Base-by-base conservation (phyloP, 1,140 invertebrate species). In the Drosophila virilis region DNA sequence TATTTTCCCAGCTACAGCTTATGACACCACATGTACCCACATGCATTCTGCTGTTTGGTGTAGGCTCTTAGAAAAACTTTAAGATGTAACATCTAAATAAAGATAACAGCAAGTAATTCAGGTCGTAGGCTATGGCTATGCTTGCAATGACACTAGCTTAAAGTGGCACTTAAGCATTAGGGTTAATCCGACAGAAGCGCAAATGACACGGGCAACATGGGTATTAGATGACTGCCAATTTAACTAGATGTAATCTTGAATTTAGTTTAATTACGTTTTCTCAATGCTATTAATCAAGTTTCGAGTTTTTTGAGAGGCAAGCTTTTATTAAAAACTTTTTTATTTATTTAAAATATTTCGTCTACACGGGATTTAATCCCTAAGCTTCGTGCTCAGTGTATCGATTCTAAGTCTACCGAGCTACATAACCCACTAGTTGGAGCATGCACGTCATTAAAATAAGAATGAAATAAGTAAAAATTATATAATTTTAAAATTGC, bases 1-100 rank as follows among this genome's bases (percentile, higher is more conserved):
- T 51, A 35, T 59, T 60, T 79, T 64, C n/a, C 22, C 64, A 72
- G 8, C 32, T 32, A 15, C 17, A 28, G n/a, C 7, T 13, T 50
- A 35, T 64, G 45, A 58, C 65, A 59, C 37, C 45, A 62, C 15
- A 55, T 54, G 40, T 54, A 33, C 50, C 55, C 46, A 40, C 66
- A 52, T 32, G 51, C 43, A 50, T 64, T 57, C 32, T 57, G 10
- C 38, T 28, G 8, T 32, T 32, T 28, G 7, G 50, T 51, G 13
- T 13, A 32, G 50, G 35, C 52, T 43, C 35, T 58, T 58, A 58
- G 17, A 22, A 58, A 28, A 42, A 12, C 15, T 32, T 60, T 8
- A 51, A 61, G 58, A 35, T 22, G 38, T 28, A 13, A 37, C 59
- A 64, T 17, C 60, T 37, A 17, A 48, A 38, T 50, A 50, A 61